Percentiles rank a stretch among this genome's conserved stretches.
phyloP scores from a whole-genome alignment of 2,888 invertebrate genomes.

The Zygogramma bicolorata region DNA sequence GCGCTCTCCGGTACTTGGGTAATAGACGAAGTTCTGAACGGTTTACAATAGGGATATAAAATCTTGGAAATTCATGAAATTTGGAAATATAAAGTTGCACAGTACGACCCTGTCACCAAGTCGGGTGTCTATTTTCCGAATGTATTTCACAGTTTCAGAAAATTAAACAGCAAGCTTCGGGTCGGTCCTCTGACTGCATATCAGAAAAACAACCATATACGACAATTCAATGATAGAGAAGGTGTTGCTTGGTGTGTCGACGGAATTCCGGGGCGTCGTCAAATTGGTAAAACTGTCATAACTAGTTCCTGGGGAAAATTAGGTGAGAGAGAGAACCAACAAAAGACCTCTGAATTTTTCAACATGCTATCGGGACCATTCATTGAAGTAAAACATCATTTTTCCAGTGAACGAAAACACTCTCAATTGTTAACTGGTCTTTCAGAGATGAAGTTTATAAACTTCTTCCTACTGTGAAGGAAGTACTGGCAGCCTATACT shows the following conservation, averaged over 20 bases:
- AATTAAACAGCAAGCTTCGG: slow-evolving; percentile 49
- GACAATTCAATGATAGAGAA: slow-evolving; percentile 31
- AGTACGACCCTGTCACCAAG: slow-evolving; percentile 41
- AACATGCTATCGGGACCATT: slow-evolving; percentile 2
- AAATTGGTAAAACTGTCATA: slow-evolving; percentile 14
- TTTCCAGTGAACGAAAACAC: slow-evolving; percentile 31
- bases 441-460: slow-evolving; percentile 40
- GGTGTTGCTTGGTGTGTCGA: slow-evolving; percentile 25
- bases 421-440: slow-evolving; percentile 45
- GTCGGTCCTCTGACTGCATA: slow-evolving; percentile 43
- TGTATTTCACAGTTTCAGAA: slow-evolving; percentile 53
- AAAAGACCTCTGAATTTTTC: slow-evolving; percentile 26
- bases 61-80: slow-evolving; percentile 55
- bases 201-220: slow-evolving; percentile 33
- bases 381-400: slow-evolving; percentile 14
- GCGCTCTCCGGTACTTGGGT: slow-evolving; percentile 55
- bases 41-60: slow-evolving; percentile 53
- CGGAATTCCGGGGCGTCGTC: slow-evolving; percentile 35
- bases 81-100: slow-evolving; percentile 55
- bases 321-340: slow-evolving; percentile 36
- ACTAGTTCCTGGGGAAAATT: slow-evolving; percentile 40
- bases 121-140: slow-evolving; percentile 48
- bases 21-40: slow-evolving; percentile 54
- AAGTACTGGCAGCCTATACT: too few species aligned
- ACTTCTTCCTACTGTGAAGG: slow-evolving; percentile 45